A percentile compares a stretch with the other conserved stretches of the same genome.
Evolutionary conservation across 1,140 invertebrate genomes (phyloP).

Genomic region (Leptinotarsa defecta): DNA sequence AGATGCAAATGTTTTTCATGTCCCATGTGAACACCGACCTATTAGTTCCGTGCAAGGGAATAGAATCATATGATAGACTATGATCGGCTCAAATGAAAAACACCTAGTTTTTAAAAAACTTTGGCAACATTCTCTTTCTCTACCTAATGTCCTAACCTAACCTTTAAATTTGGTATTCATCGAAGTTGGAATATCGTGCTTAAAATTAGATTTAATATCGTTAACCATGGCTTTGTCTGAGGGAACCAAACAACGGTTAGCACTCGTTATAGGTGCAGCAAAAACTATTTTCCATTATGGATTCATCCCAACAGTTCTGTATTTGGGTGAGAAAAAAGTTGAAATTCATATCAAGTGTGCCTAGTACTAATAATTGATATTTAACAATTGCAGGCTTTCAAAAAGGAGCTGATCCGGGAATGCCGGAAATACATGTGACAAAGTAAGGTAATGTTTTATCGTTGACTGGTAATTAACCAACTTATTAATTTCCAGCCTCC

Average conservation of each 20-base stretch:
- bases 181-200: no score
- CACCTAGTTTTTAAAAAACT: no score
- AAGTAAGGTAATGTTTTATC: constrained; percentile 54
- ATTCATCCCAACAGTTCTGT: constrained; percentile 69
- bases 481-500: constrained; percentile 33
- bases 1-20: no score
- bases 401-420: constrained; percentile 67
- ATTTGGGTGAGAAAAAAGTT: constrained; percentile 63
- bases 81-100: no score
- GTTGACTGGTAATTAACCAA: no score
- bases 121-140: no score
- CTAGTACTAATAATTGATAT: neutral
- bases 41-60: no score
- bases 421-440: constrained; percentile 62
- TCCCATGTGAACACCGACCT: no score
- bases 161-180: no score
- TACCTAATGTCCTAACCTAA: no score
- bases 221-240: constrained; percentile 49
- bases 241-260: constrained; percentile 64
- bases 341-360: constrained; percentile 2
- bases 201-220: no score
- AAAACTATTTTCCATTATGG: constrained; percentile 72
- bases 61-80: no score
- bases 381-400: constrained; percentile 59
- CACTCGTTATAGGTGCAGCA: constrained; percentile 61